Conservation (phyloP, 1,140 invertebrate species). For the Euglossa dilemma region DNA sequence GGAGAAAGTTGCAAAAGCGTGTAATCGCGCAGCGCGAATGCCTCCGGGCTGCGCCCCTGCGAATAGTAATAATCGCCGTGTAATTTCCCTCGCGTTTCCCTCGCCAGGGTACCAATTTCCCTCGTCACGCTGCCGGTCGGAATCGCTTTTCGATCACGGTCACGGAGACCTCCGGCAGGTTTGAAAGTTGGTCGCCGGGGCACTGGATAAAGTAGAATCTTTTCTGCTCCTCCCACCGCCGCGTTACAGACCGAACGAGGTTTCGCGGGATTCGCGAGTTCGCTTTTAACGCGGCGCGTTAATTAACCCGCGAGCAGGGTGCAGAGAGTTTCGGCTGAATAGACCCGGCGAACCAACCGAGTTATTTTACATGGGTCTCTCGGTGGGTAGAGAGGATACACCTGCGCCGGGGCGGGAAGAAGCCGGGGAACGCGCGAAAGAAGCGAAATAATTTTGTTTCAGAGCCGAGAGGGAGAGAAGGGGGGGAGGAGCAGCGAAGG, state of each 20-base stretch:
- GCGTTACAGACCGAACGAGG: not conserved
- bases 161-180: not conserved
- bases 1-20: conserved; percentile 29
- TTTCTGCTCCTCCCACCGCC: not conserved
- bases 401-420: conserved; percentile 53
- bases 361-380: conserved; percentile 2
- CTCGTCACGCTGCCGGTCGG: not conserved
- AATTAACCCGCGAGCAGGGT: conserved; percentile 1
- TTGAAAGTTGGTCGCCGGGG: not conserved
- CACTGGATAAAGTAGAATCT: not conserved
- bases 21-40: not conserved
- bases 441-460: conserved; percentile 71
- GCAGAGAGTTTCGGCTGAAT: not conserved
- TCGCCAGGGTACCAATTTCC: not conserved
- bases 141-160: not conserved
- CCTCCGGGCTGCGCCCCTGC: no score
- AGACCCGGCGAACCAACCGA: not conserved
- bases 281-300: conserved; percentile 2
- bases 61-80: conserved; percentile 17
- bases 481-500: conserved; percentile 44
- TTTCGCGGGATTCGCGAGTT: not conserved
- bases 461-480: conserved; percentile 21
- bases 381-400: no score
- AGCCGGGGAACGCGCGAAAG: conserved; percentile 6
- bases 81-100: not conserved